phyloP scores from a whole-genome alignment of 2,797 vertebrate genomes.

The Tolypeutes matacus region DNA sequence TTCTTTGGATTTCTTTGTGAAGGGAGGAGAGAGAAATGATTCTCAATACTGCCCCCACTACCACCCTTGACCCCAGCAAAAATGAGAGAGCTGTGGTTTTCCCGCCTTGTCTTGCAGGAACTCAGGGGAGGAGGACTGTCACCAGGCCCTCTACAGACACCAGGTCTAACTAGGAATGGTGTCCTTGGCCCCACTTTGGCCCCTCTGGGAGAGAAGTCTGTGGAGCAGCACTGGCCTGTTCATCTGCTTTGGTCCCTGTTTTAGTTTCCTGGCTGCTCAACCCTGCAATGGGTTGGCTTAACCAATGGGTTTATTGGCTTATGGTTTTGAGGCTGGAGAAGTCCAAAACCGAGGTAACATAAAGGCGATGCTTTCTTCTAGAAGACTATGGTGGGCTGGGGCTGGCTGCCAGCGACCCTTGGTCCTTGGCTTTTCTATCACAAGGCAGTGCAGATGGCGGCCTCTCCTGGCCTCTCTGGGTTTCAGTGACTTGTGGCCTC shows the following conservation, averaged over 20 bases:
- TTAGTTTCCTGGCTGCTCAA: not conserved
- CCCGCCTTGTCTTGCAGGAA: not conserved
- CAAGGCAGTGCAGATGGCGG: too few species aligned
- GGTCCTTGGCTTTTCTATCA: too few species aligned
- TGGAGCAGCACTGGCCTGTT: not conserved
- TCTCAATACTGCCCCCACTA: not conserved
- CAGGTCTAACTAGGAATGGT: not conserved
- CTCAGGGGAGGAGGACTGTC: not conserved
- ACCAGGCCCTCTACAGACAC: not conserved
- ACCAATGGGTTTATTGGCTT: too few species aligned
- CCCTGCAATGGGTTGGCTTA: too few species aligned
- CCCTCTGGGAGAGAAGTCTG: not conserved
- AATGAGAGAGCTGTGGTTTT: not conserved
- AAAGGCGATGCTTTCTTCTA: too few species aligned
- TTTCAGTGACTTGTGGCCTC: too few species aligned
- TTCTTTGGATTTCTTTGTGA: not conserved
- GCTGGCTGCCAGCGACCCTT: too few species aligned
- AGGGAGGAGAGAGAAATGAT: not conserved
- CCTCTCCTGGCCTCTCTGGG: too few species aligned
- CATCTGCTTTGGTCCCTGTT: not conserved
- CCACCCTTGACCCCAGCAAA: not conserved
- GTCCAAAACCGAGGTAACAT: too few species aligned
- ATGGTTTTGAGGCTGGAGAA: too few species aligned
- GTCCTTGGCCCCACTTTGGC: too few species aligned
- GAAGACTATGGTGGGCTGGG: too few species aligned